Evolutionary conservation across 2,888 invertebrate genomes (phyloP).

Genomic region (Pollenia amentaria): DNA sequence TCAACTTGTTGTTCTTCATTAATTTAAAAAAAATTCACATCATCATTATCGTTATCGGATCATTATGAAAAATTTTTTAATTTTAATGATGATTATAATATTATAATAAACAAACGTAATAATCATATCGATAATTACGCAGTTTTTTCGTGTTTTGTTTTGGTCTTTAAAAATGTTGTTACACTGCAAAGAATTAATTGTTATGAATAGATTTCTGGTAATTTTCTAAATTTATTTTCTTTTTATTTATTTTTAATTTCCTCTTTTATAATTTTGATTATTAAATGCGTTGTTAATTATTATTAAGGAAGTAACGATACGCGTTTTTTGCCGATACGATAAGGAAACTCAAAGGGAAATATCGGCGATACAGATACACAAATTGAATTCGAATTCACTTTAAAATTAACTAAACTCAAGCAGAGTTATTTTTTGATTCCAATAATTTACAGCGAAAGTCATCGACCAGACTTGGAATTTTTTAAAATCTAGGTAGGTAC

Average conservation of each 20-base stretch:
- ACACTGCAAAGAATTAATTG: slow-evolving; percentile 21
- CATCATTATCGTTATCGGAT: slow-evolving; percentile 66
- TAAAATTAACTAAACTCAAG: too few species aligned
- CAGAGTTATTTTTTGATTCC: too few species aligned
- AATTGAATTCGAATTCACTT: too few species aligned
- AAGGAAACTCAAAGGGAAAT: too few species aligned
- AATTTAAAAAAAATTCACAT: slow-evolving; percentile 56
- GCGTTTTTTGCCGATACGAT: too few species aligned
- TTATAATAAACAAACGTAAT: slow-evolving; percentile 46
- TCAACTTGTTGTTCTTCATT: slow-evolving; percentile 69
- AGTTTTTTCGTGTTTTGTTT: slow-evolving; percentile 75
- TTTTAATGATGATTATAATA: slow-evolving; percentile 54
- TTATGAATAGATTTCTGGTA: slow-evolving; percentile 50
- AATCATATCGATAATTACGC: slow-evolving; percentile 69
- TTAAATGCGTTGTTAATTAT: too few species aligned
- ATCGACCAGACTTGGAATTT: too few species aligned
- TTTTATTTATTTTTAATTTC: neutral
- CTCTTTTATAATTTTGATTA: neutral
- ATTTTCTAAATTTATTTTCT: neutral
- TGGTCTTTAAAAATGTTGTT: slow-evolving; percentile 61
- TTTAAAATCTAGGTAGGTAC: too few species aligned
- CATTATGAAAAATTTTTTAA: slow-evolving; percentile 60
- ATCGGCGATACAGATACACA: too few species aligned
- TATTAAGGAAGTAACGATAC: too few species aligned
- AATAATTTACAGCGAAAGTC: too few species aligned